Evolutionary conservation across 2,888 invertebrate species (phyloP), one percentile per base, ranked within the genome.

Genomic region (Apodemia zela): DNA sequence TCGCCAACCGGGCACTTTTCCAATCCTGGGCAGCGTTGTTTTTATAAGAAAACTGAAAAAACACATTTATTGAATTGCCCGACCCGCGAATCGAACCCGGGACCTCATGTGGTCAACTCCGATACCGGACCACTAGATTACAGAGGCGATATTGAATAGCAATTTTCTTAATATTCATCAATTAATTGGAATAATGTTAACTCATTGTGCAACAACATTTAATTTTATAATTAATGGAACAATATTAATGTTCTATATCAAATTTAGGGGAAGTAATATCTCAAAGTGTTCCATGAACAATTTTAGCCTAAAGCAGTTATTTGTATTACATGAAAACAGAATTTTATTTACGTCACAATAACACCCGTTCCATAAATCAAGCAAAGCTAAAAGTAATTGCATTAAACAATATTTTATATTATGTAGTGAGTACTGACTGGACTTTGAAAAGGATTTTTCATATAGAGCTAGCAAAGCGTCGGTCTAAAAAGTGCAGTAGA

Each of bases 401-500:
- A n/a, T 45, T 45, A n/a, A 45, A 38, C 13, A 38, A 45, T 45
- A 45, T 45, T 17, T 45, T n/a, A 45, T 45, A n/a, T 8, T 45
- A 45, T 17, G n/a, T 45, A 45, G 45, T 45, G 45, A 45, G 45
- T 45, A 42, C 15, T 42, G 42, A 45, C 21, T 51, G 18, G 51
- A 51, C 29, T 54, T 54, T 54, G n/a, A 45, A 45, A n/a, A 45
- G 45, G 54, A 54, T 54, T 54, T 47, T 29, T 29, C 54, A 54
- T 54, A n/a, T 54, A 29, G 25, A 54, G 29, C 54, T 29, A 25
- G 54, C n/a, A 29, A 54, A 21, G 25, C 21, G 60, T 57, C 25
- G 59, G 64, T 64, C 18, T 17, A 64, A 64, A 64, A 64, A 49
- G 25, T 45, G 42, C 59, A 54, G 58, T 63, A 67, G 65, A 67